Base-by-base conservation (phyloP, 2,113 vertebrate genomes). In the Piliocolobus tephrosceles region DNA sequence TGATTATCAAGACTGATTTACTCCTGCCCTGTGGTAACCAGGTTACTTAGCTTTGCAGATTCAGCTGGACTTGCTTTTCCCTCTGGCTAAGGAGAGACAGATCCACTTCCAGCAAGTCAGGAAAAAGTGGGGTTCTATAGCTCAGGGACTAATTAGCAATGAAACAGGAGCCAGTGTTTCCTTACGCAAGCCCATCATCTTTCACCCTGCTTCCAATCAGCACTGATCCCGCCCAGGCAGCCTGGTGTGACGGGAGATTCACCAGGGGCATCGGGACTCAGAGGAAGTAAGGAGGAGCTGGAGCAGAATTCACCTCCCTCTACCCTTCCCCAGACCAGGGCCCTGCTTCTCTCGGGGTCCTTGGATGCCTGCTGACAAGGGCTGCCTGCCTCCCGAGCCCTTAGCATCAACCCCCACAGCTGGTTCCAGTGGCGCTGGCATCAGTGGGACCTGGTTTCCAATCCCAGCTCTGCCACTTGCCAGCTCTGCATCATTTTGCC, bases 1-100 rank as follows among this genome's bases (percentile, higher is more conserved):
- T n/a, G 89, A 98, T 98, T 98, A 98, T 95, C 25, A 95, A 89
- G 97, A 98, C 78, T 76, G 98, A 98, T 98, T 98, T 97, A 93
- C 97, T 98, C 95, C 92, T 97, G 86, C 97, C 96, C 95, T 83
- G 47, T 23, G 55, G 97, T 97, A 98, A 98, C 96, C 98, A 97
- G 97, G 97, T 98, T 98, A 98, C 96, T 98, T 88, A 82, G 95
- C 64, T 97, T 96, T 96, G 88, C 64, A 86, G 58, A 91, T 91
- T 80, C 73, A 68, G 91, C 82, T 32, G 81, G 90, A 17, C 88
- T 92, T 57, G 78, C 79, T 96, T 70, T 86, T 72, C 91, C 70
- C 70, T 93, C 82, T 96, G 85, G 94, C 95, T 96, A 94, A 94
- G 92, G 18, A 70, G 93, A 97, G 90, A 96, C 47, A 79, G 61